Percentiles rank a stretch among this genome's conserved stretches.
Evolutionary conservation across 1,140 invertebrate genomes (phyloP).

Genomic region (Drosophila suzukii): DNA sequence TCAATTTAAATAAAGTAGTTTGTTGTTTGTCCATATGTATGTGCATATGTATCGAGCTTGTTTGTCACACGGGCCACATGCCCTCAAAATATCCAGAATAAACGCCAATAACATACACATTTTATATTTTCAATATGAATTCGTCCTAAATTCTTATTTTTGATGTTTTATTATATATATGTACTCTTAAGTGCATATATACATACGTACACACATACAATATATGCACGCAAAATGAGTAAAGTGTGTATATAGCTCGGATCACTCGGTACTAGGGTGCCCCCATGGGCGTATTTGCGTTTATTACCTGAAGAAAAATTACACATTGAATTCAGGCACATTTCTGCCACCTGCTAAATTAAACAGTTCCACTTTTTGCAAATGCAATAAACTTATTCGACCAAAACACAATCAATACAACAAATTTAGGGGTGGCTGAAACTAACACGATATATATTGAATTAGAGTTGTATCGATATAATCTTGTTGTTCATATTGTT

Average conservation of each 20-base stretch:
- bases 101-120: neutral
- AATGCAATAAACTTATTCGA: conserved; percentile 64
- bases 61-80: conserved; percentile 18
- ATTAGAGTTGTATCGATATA: neutral
- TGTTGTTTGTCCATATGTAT: conserved; percentile 21
- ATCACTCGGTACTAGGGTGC: neutral
- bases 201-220: conserved; percentile 11
- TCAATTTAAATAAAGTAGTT: conserved; percentile 27
- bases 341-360: conserved; percentile 39
- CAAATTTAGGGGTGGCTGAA: conserved; percentile 48
- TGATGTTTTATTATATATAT: conserved; percentile 21
- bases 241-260: conserved; percentile 24
- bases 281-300: neutral
- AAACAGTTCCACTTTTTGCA: conserved; percentile 58
- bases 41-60: conserved; percentile 10
- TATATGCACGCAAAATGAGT: conserved; percentile 28
- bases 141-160: conserved; percentile 44
- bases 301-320: conserved; percentile 41
- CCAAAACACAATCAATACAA: conserved; percentile 78
- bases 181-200: conserved; percentile 9
- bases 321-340: conserved; percentile 42
- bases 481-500: neutral
- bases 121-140: conserved; percentile 24
- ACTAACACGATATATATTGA: conserved; percentile 1
- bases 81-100: conserved; percentile 4